Evolutionary conservation across 2,113 vertebrate species (phyloP), one percentile per base, ranked within the genome.

Genomic region (Mesoclemmys tuberculata): DNA sequence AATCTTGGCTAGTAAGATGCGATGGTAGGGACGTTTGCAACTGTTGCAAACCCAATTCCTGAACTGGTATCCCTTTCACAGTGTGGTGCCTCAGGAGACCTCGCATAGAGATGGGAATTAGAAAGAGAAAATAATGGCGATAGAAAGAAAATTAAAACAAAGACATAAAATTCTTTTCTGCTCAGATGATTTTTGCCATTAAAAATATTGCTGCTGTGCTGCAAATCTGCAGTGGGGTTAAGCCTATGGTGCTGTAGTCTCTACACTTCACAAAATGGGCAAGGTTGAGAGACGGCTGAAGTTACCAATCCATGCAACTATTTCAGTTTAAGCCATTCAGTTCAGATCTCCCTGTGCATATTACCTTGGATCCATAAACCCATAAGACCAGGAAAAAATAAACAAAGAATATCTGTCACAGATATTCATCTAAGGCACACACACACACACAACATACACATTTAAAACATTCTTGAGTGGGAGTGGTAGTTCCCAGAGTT

Each of bases 221-320:
- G 64, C 46, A 93, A 56, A 92, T 52, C 71, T 41, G 35, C 87
- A 14, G 1, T 3, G 1, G 2, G 74, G 35, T 74, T 85, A 13
- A 90, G 97, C 96, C 95, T 96, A 91, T 95, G 97, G 95, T 80
- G 90, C 94, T 29, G 80, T 54, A 87, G 6, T 31, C 31, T 38
- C 93, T 82, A 11, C 21, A 14, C 38, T 55, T 71, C 82, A 75
- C 48, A 3, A 27, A 84, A 64, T 3, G 51, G 80, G 91, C 88
- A 95, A 85, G 83, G 94, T 90, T 87, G 64, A 95, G 87, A 83
- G 86, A 74, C 96, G 95, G 95, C 85, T 93, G 89, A 93, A 80
- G 87, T 55, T 91, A 77, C 64, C 90, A 94, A 85, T 68, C 41
- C 84, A 5, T 41, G 89, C 82, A 41, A 87, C 89, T 95, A 82